These are phyloP conservation scores for Himalopsyche japonica DNA, from an alignment of 2,888 invertebrate species.

Conservation along the genomic window DNA sequence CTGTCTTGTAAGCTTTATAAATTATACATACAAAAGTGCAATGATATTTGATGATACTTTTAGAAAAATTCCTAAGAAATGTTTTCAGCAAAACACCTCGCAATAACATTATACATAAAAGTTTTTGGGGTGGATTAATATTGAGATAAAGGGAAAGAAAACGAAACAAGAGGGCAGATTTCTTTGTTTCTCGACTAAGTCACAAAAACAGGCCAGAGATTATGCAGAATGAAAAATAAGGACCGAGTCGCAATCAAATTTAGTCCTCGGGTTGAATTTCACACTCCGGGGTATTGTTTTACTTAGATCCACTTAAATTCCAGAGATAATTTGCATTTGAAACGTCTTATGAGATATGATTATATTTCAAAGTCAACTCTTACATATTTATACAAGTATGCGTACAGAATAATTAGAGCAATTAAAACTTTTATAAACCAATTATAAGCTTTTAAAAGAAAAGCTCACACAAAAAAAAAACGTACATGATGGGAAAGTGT, in stretches of 20 bases:
- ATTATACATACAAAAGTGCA: background rate
- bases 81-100: background rate
- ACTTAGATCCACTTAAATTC: background rate
- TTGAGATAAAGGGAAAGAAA: background rate
- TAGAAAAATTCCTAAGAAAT: background rate
- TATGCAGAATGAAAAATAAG: constrained; percentile 3
- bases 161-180: background rate
- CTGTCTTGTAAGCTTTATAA: too few species aligned
- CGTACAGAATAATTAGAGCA: background rate
- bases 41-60: background rate
- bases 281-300: background rate
- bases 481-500: background rate
- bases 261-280: background rate
- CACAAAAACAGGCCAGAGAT: constrained; percentile 15
- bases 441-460: background rate
- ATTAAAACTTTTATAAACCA: background rate
- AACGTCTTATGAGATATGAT: background rate
- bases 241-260: background rate
- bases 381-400: background rate
- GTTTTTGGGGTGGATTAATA: background rate
- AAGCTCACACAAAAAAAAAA: background rate
- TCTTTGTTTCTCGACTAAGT: background rate
- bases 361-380: background rate
- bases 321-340: background rate
- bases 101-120: background rate